A percentile compares a stretch with the other conserved stretches of the same genome.
Evolutionary conservation across 2,888 invertebrate genomes (phyloP).

Genomic region (Melipona bicolor): DNA sequence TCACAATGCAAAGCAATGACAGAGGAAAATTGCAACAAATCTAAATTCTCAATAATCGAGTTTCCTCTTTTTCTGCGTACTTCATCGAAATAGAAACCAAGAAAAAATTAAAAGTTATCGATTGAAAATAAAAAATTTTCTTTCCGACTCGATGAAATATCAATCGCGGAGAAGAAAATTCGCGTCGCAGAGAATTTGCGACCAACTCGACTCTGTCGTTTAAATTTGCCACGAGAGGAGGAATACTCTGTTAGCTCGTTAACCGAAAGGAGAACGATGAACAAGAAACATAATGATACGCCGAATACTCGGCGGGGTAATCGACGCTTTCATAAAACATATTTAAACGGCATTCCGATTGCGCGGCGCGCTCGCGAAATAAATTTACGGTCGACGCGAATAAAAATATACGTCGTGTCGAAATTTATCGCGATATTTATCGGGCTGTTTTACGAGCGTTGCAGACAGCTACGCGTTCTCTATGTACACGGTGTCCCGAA

Average conservation of each 20-base stretch:
- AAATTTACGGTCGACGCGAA: constrained; percentile 59
- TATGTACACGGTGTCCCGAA: constrained; percentile 9
- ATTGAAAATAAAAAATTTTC: not conserved
- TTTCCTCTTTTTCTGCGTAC: not conserved
- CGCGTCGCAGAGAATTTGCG: not conserved
- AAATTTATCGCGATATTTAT: constrained; percentile 65
- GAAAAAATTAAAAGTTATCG: too few species aligned
- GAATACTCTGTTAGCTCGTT: not conserved
- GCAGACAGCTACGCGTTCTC: constrained; percentile 15
- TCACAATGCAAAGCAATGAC: too few species aligned
- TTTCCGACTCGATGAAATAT: not conserved
- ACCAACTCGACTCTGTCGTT: not conserved
- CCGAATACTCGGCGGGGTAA: constrained; percentile 14
- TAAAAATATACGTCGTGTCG: constrained; percentile 56
- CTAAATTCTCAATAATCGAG: not conserved
- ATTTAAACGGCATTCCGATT: constrained; percentile 53
- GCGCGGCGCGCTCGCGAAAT: constrained; percentile 41
- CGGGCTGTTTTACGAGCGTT: constrained; percentile 44
- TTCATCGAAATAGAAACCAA: not conserved
- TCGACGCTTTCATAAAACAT: constrained; percentile 56
- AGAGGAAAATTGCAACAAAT: not conserved
- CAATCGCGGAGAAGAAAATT: not conserved
- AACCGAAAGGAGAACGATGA: not conserved
- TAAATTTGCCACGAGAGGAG: not conserved
- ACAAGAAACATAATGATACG: not conserved